Evolutionary conservation across 2,113 vertebrate genomes (phyloP).

Genomic region (Balaenoptera acutorostrata): DNA sequence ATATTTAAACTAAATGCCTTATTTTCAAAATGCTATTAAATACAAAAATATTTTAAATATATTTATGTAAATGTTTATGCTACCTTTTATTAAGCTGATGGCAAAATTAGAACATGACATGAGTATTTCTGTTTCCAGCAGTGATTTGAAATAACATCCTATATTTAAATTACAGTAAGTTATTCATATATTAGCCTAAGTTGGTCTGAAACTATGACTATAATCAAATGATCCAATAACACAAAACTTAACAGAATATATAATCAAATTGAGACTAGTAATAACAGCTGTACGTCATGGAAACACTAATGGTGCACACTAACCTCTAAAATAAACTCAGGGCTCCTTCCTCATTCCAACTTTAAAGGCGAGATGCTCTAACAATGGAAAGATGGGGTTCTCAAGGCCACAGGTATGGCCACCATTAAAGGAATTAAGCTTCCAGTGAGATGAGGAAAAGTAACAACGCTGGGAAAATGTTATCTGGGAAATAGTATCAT

Average conservation of each 20-base stretch:
- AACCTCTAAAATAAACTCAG: background rate
- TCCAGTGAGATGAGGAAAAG: background rate
- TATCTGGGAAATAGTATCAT: background rate
- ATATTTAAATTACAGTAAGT: slow-evolving; percentile 17
- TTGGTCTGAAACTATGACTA: slow-evolving; percentile 22
- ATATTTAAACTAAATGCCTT: background rate
- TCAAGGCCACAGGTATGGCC: background rate
- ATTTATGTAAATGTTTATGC: background rate
- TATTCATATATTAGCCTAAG: background rate
- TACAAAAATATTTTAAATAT: background rate
- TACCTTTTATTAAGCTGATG: background rate
- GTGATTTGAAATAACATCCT: background rate
- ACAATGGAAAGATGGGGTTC: background rate
- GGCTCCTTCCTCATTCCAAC: background rate
- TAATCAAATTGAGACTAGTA: background rate
- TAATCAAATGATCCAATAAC: background rate
- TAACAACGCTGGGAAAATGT: background rate
- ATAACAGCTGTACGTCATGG: background rate
- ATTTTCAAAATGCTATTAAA: background rate
- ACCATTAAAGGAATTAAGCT: background rate
- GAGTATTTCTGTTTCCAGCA: background rate
- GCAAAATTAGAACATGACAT: background rate
- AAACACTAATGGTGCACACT: background rate
- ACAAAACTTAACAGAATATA: background rate
- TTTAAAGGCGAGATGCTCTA: background rate